These are phyloP conservation scores for Chrysemys picta DNA, from an alignment of 2,113 vertebrate species.

Conservation along the genomic window DNA sequence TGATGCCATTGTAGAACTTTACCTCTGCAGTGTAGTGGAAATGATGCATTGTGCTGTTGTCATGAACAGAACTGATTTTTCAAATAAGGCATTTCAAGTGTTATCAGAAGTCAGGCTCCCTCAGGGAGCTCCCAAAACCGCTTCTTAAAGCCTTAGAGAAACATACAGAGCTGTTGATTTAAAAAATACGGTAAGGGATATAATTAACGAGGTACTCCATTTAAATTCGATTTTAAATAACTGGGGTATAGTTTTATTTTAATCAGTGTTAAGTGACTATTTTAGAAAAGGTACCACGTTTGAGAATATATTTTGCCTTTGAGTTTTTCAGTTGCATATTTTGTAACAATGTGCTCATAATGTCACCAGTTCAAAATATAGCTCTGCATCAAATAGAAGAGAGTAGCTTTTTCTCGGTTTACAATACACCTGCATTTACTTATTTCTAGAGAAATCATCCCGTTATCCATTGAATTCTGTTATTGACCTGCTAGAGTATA, in stretches of 20 bases:
- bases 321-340: background rate
- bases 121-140: accelerated
- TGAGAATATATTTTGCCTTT: accelerated
- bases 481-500: background rate
- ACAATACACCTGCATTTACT: background rate
- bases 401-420: slow-evolving; percentile 1
- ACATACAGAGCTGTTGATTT: accelerated
- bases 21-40: accelerated
- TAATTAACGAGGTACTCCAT: background rate
- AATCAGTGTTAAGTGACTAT: background rate
- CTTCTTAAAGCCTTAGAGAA: accelerated
- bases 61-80: background rate
- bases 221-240: background rate
- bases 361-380: background rate
- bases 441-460: background rate
- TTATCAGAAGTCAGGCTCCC: accelerated
- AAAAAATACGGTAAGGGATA: accelerated
- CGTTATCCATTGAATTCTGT: background rate
- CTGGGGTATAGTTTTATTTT: background rate
- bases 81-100: accelerated
- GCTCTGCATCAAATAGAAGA: background rate
- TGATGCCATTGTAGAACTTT: accelerated
- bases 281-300: background rate
- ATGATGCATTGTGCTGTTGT: accelerated
- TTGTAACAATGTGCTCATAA: background rate